Percentiles rank a stretch among this genome's conserved stretches.
Conservation (phyloP, 2,888 invertebrate species). For the Macropis europaea region DNA sequence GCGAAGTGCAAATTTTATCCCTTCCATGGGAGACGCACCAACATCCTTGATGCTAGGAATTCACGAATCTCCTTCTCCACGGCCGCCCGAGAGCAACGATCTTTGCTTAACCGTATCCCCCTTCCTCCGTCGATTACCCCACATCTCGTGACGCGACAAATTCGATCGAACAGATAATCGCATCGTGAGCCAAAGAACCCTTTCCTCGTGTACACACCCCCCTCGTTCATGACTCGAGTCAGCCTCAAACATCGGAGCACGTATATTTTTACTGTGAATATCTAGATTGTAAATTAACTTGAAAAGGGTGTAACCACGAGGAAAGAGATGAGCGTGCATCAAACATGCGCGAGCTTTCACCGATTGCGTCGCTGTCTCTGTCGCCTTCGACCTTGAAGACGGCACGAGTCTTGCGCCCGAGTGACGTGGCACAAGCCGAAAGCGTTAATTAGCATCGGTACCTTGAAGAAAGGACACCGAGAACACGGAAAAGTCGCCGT, state of each 20-base stretch:
- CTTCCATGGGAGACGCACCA: conserved; percentile 23
- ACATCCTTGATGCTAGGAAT: conserved; percentile 32
- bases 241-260: too few species aligned
- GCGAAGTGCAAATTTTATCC: conserved; percentile 18
- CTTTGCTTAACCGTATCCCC: background rate
- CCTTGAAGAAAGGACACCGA: too few species aligned
- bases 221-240: too few species aligned
- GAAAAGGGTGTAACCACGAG: too few species aligned
- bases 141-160: background rate
- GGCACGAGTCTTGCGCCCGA: background rate
- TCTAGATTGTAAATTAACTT: too few species aligned
- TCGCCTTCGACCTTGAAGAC: background rate
- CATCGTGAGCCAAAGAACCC: too few species aligned
- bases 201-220: too few species aligned
- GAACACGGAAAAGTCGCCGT: too few species aligned
- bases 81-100: background rate
- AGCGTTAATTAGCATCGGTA: background rate
- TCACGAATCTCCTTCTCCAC: conserved; percentile 14
- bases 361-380: background rate
- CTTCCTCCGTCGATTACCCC: background rate
- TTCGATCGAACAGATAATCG: too few species aligned
- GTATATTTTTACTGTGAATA: too few species aligned
- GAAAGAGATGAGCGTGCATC: background rate
- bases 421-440: background rate
- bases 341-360: background rate